Evolutionary conservation across 37 sponge, comb jelly and placozoan species (phyloP).

Genomic region (Ianthella basta): DNA sequence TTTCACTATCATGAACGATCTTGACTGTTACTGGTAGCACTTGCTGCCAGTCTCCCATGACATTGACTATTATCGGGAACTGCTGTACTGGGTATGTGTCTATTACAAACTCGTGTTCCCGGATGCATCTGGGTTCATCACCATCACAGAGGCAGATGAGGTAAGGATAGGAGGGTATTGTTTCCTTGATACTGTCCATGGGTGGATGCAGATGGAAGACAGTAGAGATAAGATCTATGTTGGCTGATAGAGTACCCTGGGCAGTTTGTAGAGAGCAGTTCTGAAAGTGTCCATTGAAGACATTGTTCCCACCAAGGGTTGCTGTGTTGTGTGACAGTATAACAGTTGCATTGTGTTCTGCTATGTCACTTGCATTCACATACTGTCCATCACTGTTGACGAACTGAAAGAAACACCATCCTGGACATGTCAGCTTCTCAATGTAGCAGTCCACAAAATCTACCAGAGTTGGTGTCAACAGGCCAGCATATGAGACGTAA

Average conservation of each 20-base stretch:
- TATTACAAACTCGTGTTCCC: too few relatives aligned
- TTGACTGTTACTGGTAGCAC: too few relatives aligned
- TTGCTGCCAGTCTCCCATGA: too few relatives aligned
- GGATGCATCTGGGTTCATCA: neutral
- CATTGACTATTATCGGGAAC: too few relatives aligned
- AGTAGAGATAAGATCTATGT: neutral
- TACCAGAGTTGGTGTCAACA: neutral
- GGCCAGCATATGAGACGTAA: neutral
- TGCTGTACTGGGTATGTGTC: too few relatives aligned
- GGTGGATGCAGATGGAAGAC: neutral
- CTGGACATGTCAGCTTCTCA: neutral
- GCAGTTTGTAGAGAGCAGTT: neutral
- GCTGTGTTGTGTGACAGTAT: neutral
- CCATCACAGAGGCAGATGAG: neutral
- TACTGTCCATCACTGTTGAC: neutral
- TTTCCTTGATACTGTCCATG: neutral
- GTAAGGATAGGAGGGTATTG: neutral
- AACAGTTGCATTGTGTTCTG: neutral
- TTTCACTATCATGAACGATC: too few relatives aligned
- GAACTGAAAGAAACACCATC: conserved; percentile 17
- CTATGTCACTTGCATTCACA: neutral
- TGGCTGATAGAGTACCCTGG: neutral
- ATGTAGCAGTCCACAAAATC: conserved; percentile 3
- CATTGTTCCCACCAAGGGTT: neutral
- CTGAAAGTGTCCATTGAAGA: conserved; percentile 3